phyloP scores from a whole-genome alignment of 1,140 invertebrate species.

The Panagrolaimus sp. region DNA sequence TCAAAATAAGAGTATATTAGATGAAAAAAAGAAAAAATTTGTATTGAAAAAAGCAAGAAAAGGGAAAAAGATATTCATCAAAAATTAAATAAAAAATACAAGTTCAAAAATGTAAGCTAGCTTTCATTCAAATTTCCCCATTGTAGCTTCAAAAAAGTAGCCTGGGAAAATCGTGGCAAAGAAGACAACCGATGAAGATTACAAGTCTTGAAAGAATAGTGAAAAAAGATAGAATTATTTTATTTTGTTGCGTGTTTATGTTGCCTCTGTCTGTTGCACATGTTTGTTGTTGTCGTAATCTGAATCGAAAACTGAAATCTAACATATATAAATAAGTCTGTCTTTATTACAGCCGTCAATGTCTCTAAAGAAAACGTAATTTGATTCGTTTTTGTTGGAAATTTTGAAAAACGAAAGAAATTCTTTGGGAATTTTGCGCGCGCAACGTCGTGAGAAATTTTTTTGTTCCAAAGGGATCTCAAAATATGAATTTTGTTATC shows the following conservation, averaged over 20 bases:
- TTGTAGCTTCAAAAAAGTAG: neutral
- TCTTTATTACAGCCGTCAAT: no score
- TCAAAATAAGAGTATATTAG: neutral
- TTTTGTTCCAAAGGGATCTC: neutral
- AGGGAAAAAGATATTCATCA: neutral
- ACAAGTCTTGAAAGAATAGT: no score
- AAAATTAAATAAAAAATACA: no score
- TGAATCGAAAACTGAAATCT: constrained; percentile 1
- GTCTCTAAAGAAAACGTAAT: no score
- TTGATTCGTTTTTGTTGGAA: neutral
- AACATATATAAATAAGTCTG: neutral
- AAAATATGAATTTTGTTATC: no score
- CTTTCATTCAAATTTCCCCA: no score
- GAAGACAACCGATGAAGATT: no score
- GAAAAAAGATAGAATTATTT: no score
- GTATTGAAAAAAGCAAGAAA: neutral
- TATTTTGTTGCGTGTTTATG: no score
- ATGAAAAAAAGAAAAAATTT: neutral
- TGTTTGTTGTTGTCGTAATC: constrained; percentile 9
- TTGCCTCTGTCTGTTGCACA: no score
- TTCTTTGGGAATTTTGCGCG: neutral
- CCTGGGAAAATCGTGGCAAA: no score
- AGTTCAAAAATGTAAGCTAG: no score
- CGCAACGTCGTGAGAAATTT: neutral
- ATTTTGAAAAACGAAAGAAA: neutral